Base-by-base conservation (phyloP, 2,113 vertebrate species). In the Neoarius graeffei region DNA sequence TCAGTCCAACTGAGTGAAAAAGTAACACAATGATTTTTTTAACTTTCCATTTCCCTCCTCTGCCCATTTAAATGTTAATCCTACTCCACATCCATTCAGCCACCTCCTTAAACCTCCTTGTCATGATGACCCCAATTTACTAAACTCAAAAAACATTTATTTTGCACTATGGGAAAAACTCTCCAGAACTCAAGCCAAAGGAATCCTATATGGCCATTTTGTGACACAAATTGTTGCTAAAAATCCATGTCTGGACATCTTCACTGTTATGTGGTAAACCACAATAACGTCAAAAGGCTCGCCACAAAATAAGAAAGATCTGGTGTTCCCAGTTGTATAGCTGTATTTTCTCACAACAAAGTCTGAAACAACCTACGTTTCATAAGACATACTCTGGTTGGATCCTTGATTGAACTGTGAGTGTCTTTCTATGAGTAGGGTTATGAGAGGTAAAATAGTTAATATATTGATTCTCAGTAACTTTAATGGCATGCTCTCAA, bases 241-340 rank as follows among this genome's bases (percentile, higher is more conserved):
- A 80, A 56, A 54, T 67, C 30, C 50, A 56, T 67, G 74, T 25
- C 60, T 86, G 60, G 85, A 20, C 77, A 27, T 80, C 60, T 14
- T 80, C 20, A 57, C 62, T 25, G 50, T 54, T 56, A 57, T 48
- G 77, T 42, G 52, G 85, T 66, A 81, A 81, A 87, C 64, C 77
- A 4, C 85, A 71, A 48, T 87, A 71, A 87, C 30, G 64, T 87
- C 85, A 81, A 87, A 69, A 5, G 54, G 13, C n/a, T 71, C 25
- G 20, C 64, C 85, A 71, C 77, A 71, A 59, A 71, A 66, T 56
- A 81, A 64, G 76, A 59, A 87, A 42, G 25, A 35, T 57, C 64
- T 86, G 52, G 52, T 81, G 27, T 71, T 59, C 14, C 35, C 64
- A 17, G 77, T 54, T 2, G 3, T 62, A 52, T 17, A 7, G 23